phyloP scores from a whole-genome alignment of 2,113 vertebrate genomes.

The Nycticebus coucang region DNA sequence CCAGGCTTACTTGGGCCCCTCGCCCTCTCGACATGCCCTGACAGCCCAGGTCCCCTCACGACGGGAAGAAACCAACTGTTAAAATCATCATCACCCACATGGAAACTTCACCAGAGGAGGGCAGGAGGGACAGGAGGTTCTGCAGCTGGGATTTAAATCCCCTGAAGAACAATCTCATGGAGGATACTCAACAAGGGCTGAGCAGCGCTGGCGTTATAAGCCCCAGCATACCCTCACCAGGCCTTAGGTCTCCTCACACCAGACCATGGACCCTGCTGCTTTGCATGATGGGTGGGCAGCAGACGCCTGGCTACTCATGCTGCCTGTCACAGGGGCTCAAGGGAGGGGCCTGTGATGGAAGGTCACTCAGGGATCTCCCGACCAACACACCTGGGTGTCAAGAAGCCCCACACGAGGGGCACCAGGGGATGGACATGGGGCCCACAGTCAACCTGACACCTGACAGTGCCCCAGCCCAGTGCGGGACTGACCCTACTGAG shows the following conservation, averaged over 20 bases:
- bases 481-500: neutral
- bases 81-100: no score
- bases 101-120: neutral
- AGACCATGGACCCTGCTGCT: neutral
- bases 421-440: fast-evolving
- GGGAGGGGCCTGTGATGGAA: neutral
- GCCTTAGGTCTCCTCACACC: no score
- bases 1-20: fast-evolving
- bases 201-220: neutral
- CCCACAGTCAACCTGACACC: fast-evolving
- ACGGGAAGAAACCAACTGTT: neutral
- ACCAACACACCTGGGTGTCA: fast-evolving
- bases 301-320: neutral
- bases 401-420: fast-evolving
- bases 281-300: no score
- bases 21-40: fast-evolving
- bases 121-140: no score
- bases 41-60: fast-evolving
- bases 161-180: fast-evolving
- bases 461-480: fast-evolving
- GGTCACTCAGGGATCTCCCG: fast-evolving
- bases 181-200: fast-evolving
- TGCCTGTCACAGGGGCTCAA: no score
- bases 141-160: fast-evolving
- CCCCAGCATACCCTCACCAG: neutral